Evolutionary conservation across 2,797 vertebrate species (phyloP).

Genomic region (Poeciliopsis turneri): DNA sequence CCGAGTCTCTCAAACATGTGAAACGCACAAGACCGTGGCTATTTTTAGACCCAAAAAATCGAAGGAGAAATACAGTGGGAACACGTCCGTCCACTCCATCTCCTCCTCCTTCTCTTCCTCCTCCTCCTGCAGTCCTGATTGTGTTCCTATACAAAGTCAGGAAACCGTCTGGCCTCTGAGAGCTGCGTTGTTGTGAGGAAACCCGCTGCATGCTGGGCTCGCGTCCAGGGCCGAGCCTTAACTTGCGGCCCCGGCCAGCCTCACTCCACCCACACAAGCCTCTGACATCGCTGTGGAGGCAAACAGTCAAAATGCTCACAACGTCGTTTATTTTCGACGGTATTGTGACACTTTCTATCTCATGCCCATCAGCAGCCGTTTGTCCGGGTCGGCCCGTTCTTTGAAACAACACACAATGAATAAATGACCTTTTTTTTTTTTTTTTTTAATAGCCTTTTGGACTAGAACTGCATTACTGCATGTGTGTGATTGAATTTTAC

Average conservation of each 20-base stretch:
- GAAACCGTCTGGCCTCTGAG: constrained; percentile 77
- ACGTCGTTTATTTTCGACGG: neutral
- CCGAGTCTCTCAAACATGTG: constrained; percentile 43
- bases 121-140: constrained; percentile 66
- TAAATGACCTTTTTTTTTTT: neutral
- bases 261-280: constrained; percentile 20
- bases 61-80: constrained; percentile 56
- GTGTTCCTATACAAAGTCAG: constrained; percentile 85
- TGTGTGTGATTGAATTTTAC: neutral
- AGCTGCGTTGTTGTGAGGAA: constrained; percentile 70
- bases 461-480: neutral
- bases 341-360: constrained; percentile 1
- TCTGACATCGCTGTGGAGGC: constrained; percentile 20
- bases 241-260: constrained; percentile 11
- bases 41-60: constrained; percentile 72
- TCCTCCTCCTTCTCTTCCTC: neutral
- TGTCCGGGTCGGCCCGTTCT: neutral
- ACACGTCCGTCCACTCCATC: constrained; percentile 30
- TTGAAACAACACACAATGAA: neutral
- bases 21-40: constrained; percentile 50
- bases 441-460: neutral
- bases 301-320: constrained; percentile 22
- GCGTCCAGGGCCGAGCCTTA: constrained; percentile 53
- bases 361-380: neutral
- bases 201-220: constrained; percentile 66